These are phyloP conservation scores for Disparrhopalites patrizii DNA, from an alignment of 2,888 invertebrate genomes.

Conservation along the genomic window DNA sequence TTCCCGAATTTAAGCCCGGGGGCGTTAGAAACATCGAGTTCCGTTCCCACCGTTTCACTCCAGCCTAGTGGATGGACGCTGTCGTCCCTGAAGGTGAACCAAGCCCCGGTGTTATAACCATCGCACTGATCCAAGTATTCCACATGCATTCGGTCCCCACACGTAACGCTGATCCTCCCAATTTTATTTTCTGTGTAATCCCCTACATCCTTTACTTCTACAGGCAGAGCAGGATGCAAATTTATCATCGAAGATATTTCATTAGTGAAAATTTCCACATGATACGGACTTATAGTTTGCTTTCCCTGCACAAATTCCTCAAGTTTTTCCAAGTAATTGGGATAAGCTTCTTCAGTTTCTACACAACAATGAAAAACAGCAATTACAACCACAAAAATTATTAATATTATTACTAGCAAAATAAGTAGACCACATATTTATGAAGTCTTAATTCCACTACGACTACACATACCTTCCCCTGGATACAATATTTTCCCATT, in stretches of 20 bases:
- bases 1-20: not conserved
- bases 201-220: constrained; percentile 10
- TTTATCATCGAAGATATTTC: constrained; percentile 7
- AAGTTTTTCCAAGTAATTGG: constrained; percentile 10
- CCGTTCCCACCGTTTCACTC: not conserved
- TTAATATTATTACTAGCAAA: too few species aligned
- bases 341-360: constrained; percentile 9
- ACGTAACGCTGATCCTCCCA: constrained; percentile 10
- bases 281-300: constrained; percentile 8
- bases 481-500: constrained; percentile 17
- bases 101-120: not conserved
- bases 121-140: not conserved
- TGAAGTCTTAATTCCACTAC: too few species aligned
- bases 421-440: too few species aligned
- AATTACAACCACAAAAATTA: too few species aligned
- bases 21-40: not conserved
- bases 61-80: constrained; percentile 9
- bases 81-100: not conserved
- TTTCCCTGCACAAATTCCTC: not conserved
- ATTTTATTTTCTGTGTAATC: not conserved
- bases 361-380: not conserved
- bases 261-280: not conserved
- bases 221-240: constrained; percentile 9
- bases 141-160: constrained; percentile 12
- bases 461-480: constrained; percentile 9